These are phyloP conservation scores for Brachionus calyciflorus DNA, from an alignment of 1,140 invertebrate genomes.

Conservation along the genomic window DNA sequence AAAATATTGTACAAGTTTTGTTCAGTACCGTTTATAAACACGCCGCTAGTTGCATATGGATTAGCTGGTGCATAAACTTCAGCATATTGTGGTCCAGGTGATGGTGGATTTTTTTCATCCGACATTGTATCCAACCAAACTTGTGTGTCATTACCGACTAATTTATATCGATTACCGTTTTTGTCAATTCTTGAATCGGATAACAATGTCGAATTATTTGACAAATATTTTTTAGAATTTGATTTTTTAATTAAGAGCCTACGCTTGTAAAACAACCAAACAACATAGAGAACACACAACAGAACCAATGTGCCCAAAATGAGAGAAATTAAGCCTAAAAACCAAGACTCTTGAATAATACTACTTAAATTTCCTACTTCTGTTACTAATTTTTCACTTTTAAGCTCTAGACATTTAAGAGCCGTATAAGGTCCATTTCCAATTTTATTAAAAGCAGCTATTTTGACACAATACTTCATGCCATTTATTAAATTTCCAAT, in stretches of 20 bases:
- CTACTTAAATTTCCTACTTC: neutral
- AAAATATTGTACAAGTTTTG: slow-evolving; percentile 28
- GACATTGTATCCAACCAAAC: slow-evolving; percentile 37
- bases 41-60: slow-evolving; percentile 32
- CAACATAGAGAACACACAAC: neutral
- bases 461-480: slow-evolving; percentile 11
- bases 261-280: slow-evolving; percentile 13
- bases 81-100: slow-evolving; percentile 21
- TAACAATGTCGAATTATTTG: slow-evolving; percentile 24
- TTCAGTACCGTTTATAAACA: neutral
- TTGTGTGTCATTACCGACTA: slow-evolving; percentile 27
- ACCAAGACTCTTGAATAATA: neutral
- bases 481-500: neutral
- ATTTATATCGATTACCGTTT: slow-evolving; percentile 24
- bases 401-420: neutral
- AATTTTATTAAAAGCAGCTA: neutral
- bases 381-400: neutral
- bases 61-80: slow-evolving; percentile 33
- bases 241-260: neutral
- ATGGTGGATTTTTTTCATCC: neutral
- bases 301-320: neutral
- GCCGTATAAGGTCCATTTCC: neutral
- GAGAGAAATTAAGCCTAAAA: neutral
- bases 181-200: neutral
- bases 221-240: slow-evolving; percentile 23